A percentile compares a stretch with the other conserved stretches of the same genome.
These are phyloP conservation scores for Patella depressa DNA, from an alignment of 2,888 invertebrate species.

Conservation along the genomic window DNA sequence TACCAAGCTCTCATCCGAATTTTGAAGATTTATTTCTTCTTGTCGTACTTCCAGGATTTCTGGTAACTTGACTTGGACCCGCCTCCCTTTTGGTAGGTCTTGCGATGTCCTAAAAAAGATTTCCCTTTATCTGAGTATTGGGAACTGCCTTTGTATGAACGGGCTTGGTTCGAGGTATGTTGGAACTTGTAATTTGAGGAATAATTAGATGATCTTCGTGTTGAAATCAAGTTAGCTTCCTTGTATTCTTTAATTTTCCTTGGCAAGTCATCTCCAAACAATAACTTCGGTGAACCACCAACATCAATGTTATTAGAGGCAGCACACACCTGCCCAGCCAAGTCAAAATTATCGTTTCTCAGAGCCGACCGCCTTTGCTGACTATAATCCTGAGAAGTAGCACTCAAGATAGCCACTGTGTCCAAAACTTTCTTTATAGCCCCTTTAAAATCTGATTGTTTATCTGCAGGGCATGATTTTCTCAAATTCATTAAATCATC, in stretches of 20 bases:
- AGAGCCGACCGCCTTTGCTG: slow-evolving; percentile 1
- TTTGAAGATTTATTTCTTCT: slow-evolving; percentile 6
- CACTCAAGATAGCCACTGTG: too few species aligned
- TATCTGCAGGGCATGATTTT: slow-evolving; percentile 3
- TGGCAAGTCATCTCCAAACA: background rate
- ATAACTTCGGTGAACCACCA: background rate
- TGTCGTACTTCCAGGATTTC: background rate
- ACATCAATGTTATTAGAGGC: slow-evolving; percentile 6
- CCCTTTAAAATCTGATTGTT: slow-evolving; percentile 1
- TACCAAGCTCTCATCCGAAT: background rate
- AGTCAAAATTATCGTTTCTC: slow-evolving; percentile 1
- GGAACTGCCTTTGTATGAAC: slow-evolving; percentile 3
- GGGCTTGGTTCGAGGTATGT: background rate
- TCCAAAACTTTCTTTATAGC: slow-evolving; percentile 1
- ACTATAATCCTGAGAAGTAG: too few species aligned
- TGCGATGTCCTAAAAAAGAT: background rate
- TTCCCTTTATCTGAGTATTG: background rate
- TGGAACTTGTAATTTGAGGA: background rate
- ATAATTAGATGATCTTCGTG: background rate
- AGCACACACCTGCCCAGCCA: background rate
- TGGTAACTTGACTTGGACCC: background rate
- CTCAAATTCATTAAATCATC: background rate
- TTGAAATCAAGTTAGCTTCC: background rate
- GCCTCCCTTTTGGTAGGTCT: background rate
- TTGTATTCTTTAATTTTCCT: background rate